Evolutionary conservation across 2,113 vertebrate species (phyloP).

Genomic region (Amia ocellicauda): DNA sequence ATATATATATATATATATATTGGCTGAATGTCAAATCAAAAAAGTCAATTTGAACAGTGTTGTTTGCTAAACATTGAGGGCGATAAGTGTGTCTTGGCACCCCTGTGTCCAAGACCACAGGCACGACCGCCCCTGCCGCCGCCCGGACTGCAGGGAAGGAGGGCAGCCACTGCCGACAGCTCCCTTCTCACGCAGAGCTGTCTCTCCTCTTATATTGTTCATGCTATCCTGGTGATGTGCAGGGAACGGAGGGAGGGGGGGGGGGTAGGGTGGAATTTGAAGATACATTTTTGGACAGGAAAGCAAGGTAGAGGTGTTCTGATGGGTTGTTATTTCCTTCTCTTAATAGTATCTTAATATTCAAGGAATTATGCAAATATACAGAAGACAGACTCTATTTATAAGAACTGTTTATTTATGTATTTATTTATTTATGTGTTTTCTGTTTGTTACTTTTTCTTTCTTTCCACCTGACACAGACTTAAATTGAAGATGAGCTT

Average conservation of each 20-base stretch:
- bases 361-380: too few species aligned
- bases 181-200: not conserved
- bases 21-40: not conserved
- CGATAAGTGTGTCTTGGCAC: slow-evolving; percentile 8
- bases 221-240: not conserved
- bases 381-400: too few species aligned
- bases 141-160: not conserved
- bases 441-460: too few species aligned
- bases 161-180: not conserved
- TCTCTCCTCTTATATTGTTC: not conserved
- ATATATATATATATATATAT: too few species aligned
- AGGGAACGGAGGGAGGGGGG: not conserved
- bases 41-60: not conserved
- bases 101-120: not conserved
- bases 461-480: too few species aligned
- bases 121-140: not conserved
- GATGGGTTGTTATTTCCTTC: too few species aligned
- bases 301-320: too few species aligned
- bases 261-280: too few species aligned
- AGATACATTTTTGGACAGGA: not conserved
- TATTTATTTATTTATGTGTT: too few species aligned
- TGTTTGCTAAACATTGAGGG: slow-evolving; percentile 2
- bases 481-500: too few species aligned
- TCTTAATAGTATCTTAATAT: too few species aligned
- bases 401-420: too few species aligned